Percentiles rank a stretch among this genome's conserved stretches.
Evolutionary conservation across 2,797 vertebrate species (phyloP).

Genomic region (Echiichthys vipera): DNA sequence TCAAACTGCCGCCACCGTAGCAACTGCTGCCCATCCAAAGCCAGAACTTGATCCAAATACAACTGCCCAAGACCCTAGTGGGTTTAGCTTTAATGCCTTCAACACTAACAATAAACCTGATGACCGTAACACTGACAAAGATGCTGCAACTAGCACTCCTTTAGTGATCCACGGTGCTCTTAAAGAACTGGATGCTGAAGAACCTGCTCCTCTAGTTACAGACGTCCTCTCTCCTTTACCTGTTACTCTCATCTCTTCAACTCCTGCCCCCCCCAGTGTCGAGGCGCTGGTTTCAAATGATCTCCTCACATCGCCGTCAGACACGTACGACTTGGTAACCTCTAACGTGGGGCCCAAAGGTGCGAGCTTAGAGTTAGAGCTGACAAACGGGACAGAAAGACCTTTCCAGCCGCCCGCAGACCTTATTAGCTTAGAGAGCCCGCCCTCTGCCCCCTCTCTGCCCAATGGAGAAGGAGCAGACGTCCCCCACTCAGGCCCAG

Average conservation of each 20-base stretch:
- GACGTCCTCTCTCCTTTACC: slow-evolving; percentile 68
- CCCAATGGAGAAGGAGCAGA: slow-evolving; percentile 94
- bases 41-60: slow-evolving; percentile 26
- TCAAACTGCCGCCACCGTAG: slow-evolving; percentile 45
- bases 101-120: slow-evolving; percentile 38
- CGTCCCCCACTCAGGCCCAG: slow-evolving; percentile 93
- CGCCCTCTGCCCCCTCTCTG: slow-evolving; percentile 84
- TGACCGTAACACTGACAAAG: slow-evolving; percentile 49
- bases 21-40: slow-evolving; percentile 39
- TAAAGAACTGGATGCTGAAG: slow-evolving; percentile 37
- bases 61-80: slow-evolving; percentile 24
- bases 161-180: slow-evolving; percentile 36
- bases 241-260: slow-evolving; percentile 77
- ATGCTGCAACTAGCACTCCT: slow-evolving; percentile 22
- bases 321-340: slow-evolving; percentile 60
- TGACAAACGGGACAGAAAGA: slow-evolving; percentile 68
- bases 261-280: slow-evolving; percentile 36
- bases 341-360: slow-evolving; percentile 62
- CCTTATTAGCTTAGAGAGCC: slow-evolving; percentile 87
- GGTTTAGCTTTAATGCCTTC: slow-evolving; percentile 41
- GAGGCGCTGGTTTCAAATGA: slow-evolving; percentile 38
- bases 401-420: slow-evolving; percentile 75
- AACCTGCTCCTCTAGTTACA: slow-evolving; percentile 39
- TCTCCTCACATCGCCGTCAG: slow-evolving; percentile 55
- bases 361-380: slow-evolving; percentile 77